A percentile compares a stretch with the other conserved stretches of the same genome.
phyloP scores from a whole-genome alignment of 2,113 vertebrate species.

The Verasper variegatus region DNA sequence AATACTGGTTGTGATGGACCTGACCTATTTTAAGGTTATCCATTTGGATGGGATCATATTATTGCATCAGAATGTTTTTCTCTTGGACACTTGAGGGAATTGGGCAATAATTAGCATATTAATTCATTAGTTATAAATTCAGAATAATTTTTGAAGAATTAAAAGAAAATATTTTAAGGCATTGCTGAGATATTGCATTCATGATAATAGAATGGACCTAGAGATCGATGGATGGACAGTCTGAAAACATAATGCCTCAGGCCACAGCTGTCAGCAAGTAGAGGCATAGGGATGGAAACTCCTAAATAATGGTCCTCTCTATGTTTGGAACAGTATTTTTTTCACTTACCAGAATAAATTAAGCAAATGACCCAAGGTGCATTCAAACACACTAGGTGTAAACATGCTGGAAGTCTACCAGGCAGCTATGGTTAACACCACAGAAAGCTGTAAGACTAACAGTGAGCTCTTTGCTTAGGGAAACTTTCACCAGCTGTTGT shows the following conservation, averaged over 20 bases:
- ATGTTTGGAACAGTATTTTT: neutral
- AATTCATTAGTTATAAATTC: neutral
- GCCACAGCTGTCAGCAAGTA: neutral
- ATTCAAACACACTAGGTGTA: constrained; percentile 6
- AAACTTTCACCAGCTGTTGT: constrained; percentile 42
- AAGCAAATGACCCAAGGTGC: neutral
- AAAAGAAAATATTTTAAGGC: neutral
- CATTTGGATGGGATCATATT: neutral
- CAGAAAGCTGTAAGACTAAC: neutral
- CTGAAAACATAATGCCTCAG: neutral
- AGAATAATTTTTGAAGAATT: neutral
- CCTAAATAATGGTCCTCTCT: neutral
- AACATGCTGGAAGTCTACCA: neutral
- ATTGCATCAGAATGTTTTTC: neutral
- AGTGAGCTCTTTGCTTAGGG: neutral
- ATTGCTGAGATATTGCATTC: no score
- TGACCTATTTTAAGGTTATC: neutral
- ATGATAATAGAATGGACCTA: neutral
- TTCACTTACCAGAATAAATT: constrained; percentile 17
- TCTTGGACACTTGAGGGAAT: neutral
- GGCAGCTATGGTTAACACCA: neutral
- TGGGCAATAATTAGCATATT: neutral
- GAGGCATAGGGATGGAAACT: no score
- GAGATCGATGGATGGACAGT: neutral
- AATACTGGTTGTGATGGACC: neutral